Evolutionary conservation across 2,888 invertebrate species (phyloP), one percentile per base, ranked within the genome.

Genomic region (Orthosia incerta): DNA sequence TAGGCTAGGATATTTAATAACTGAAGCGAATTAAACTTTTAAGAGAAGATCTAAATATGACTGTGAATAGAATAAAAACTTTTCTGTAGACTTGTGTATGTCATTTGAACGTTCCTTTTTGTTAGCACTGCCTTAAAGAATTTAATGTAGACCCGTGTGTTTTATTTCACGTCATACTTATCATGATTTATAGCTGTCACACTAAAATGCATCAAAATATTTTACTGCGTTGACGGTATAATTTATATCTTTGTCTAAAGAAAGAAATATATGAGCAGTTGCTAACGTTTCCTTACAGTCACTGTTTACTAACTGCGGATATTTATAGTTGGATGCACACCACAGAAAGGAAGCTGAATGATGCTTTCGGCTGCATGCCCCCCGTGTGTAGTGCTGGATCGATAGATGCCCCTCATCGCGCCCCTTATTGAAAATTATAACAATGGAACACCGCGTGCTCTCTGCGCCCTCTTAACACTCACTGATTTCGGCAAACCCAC

Each of bases 371-470:
- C 88, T 92, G 91, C 90, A 89, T 90, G 89, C 91, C 91, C 91
- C 89, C 86, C 87, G 89, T 88, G 87, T 89, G 86, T 88, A 85
- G 86, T 89, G 86, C 87, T 88, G 88, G 92, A 93, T 92, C 93
- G 95, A 95, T 96, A 94, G 94, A 93, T 94, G 94, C 96, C 96
- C 96, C 95, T 95, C 95, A 95, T 95, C 92, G 94, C 94, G 93
- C 95, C 95, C 96, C 96, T 96, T 96, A 96, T 96, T 96, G 96
- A 96, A 96, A 96, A 96, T 96, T 96, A 96, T 96, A 96, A 96
- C 96, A 96, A 96, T 96, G 95, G 95, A 95, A 94, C 95, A 95
- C 95, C 94, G 90, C 93, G 91, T 91, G 89, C 94, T 89, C 88
- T 87, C 86, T 79, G 89, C 91, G 91, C 93, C 95, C 96, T 95